Evolutionary conservation across 2,113 vertebrate genomes (phyloP), one percentile per base, ranked within the genome.

Genomic region (Oreotrochilus melanogaster): DNA sequence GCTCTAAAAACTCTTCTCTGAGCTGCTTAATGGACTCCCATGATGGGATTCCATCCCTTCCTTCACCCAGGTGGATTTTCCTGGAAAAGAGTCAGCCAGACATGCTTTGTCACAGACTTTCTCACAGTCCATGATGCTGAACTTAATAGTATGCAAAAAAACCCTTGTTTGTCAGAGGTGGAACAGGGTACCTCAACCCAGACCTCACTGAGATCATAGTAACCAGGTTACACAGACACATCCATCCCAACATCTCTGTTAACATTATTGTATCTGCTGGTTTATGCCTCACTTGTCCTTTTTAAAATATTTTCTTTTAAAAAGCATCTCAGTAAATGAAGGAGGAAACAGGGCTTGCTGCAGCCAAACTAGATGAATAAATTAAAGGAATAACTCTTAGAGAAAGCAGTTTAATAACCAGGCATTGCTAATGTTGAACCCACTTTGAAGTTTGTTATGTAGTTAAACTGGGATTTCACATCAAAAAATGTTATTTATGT

Each of bases 401-500:
- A 48, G 86, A 90, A 92, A 91, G 61, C 53, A 76, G 66, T 83
- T 92, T 92, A 89, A 94, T 76, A 93, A 78, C 81, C 58, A 83
- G 91, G 47, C 78, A 80, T 37, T 72, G 65, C 67, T 94, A 73
- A 88, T 72, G 91, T 93, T 94, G 92, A 75, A 75, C 80, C 76
- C 7, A 2, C 88, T 94, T 97, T 89, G n/a, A 94, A 94, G 92
- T 58, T 25, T 54, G 85, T 95, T 78, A 65, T 91, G 92, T 96
- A 87, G 80, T 81, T 95, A 97, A 97, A 92, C 67, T 70, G 76
- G 78, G 80, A 80, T 95, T 96, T 94, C 83, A 79, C 75, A 69
- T 94, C 8, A 70, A 93, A 94, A 94, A 78, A 47, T 27, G 43
- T 80, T 95, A 84, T 96, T 98, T 95, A 79, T 35, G 87, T 96